Percentiles rank a stretch among this genome's conserved stretches.
Conservation (phyloP, 2,888 invertebrate genomes). For the Campoplex nolae region DNA sequence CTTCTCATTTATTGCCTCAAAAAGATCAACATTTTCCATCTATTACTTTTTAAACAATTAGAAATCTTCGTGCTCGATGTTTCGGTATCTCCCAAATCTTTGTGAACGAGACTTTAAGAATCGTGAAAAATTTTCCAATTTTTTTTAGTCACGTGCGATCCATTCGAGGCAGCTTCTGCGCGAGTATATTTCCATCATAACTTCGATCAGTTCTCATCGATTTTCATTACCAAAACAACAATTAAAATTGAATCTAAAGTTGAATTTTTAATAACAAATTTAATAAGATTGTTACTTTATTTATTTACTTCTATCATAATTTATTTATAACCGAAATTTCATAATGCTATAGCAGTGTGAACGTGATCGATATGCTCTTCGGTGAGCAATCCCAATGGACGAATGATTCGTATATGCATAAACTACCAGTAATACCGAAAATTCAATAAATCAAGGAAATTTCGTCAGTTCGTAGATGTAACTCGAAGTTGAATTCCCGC, state of each 20-base stretch:
- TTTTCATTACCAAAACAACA: not conserved
- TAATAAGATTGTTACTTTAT: not conserved
- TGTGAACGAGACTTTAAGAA: not conserved
- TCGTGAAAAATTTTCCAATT: too few relatives aligned
- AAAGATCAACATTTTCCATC: too few relatives aligned
- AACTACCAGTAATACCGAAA: slow-evolving; percentile 52
- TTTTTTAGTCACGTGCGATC: too few relatives aligned
- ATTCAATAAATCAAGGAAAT: slow-evolving; percentile 41
- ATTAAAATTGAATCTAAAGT: too few relatives aligned
- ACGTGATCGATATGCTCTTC: slow-evolving; percentile 2
- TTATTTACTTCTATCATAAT: not conserved
- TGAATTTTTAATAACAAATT: too few relatives aligned
- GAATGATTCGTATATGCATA: slow-evolving; percentile 11
- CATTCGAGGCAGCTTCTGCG: not conserved
- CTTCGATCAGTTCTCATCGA: slow-evolving; percentile 13
- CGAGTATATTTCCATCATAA: too few relatives aligned
- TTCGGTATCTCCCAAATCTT: not conserved
- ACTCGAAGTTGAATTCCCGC: slow-evolving; percentile 9
- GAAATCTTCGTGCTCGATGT: too few relatives aligned
- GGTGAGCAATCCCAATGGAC: slow-evolving; percentile 34
- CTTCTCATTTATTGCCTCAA: too few relatives aligned
- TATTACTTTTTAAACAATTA: too few relatives aligned
- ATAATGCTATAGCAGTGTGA: slow-evolving; percentile 24
- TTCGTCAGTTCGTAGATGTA: slow-evolving; percentile 27
- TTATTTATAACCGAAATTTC: not conserved